Conservation (phyloP, 2,888 invertebrate species). For the Choristoneura rosaceana region DNA sequence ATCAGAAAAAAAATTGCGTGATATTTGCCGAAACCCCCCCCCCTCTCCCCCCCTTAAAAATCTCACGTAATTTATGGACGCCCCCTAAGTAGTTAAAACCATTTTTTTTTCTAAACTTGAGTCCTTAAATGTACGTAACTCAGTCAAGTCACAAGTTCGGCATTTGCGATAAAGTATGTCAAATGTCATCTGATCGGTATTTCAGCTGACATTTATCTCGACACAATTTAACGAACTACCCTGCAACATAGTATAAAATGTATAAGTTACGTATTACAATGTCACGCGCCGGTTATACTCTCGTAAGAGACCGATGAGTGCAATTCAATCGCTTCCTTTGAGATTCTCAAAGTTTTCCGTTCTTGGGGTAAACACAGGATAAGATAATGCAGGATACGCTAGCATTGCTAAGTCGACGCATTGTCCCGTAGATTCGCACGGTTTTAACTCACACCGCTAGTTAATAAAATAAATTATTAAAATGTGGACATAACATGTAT, state of each 20-base stretch:
- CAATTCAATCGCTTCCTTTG: background rate
- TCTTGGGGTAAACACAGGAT: constrained; percentile 10
- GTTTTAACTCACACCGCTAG: too few relatives aligned
- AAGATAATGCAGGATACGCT: background rate
- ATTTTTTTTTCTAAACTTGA: too few relatives aligned
- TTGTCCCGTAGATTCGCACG: background rate
- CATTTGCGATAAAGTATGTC: constrained; percentile 2
- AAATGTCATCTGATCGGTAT: constrained; percentile 5
- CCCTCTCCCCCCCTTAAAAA: too few relatives aligned
- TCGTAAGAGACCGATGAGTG: background rate
- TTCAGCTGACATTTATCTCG: constrained; percentile 5
- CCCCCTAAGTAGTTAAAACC: too few relatives aligned
- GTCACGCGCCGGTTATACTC: background rate
- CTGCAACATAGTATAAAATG: constrained; percentile 4
- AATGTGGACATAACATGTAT: too few relatives aligned
- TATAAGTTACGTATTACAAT: background rate
- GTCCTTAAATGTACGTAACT: too few relatives aligned
- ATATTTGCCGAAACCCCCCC: too few relatives aligned
- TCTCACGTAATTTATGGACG: too few relatives aligned
- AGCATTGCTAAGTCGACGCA: background rate
- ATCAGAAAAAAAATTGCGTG: too few relatives aligned
- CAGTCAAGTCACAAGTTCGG: background rate
- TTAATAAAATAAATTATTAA: too few relatives aligned
- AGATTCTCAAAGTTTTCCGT: background rate
- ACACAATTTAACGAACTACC: background rate